Conservation (phyloP, 1,140 invertebrate species). For the Hyposmocoma kahamanoa region DNA sequence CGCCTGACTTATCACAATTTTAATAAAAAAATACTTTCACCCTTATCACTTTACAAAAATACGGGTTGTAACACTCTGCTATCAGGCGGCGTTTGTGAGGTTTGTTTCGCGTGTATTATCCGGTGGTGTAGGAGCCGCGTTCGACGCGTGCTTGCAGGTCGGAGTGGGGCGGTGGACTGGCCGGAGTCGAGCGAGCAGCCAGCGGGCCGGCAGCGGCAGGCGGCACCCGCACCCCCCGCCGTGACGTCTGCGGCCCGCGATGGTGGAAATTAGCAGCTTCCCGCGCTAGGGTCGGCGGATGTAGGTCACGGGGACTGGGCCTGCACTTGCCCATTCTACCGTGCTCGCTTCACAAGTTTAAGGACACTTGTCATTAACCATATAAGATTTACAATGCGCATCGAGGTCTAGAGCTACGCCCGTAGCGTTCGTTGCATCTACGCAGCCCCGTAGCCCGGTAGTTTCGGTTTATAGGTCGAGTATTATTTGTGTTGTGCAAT, state of each 20-base stretch:
- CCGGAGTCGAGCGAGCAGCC: slow-evolving; percentile 32
- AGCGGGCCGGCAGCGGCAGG: slow-evolving; percentile 33
- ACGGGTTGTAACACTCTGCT: slow-evolving; percentile 32
- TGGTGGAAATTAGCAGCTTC: slow-evolving; percentile 71
- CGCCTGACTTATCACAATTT: slow-evolving; percentile 56
- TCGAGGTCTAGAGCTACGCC: not conserved
- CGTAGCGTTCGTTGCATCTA: slow-evolving; percentile 27
- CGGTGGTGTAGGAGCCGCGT: slow-evolving; percentile 14
- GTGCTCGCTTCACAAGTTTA: slow-evolving; percentile 69
- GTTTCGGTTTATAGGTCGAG: too few relatives aligned
- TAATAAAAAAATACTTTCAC: slow-evolving; percentile 45
- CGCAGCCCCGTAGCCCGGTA: slow-evolving; percentile 6
- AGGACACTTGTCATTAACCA: slow-evolving; percentile 55
- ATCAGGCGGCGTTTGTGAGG: slow-evolving; percentile 35
- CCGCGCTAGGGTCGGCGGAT: slow-evolving; percentile 67
- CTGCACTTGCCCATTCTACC: slow-evolving; percentile 65
- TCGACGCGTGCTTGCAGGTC: slow-evolving; percentile 38
- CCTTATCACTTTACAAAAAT: slow-evolving; percentile 53
- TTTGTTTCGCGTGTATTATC: slow-evolving; percentile 27
- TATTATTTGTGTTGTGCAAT: too few relatives aligned
- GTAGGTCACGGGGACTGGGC: slow-evolving; percentile 70
- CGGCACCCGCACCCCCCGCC: slow-evolving; percentile 24
- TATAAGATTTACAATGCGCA: not conserved
- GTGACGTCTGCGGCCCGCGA: slow-evolving; percentile 53
- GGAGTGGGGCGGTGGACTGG: slow-evolving; percentile 52